These are phyloP conservation scores for Dusona sp. DNA, from an alignment of 2,888 invertebrate genomes.

Conservation along the genomic window DNA sequence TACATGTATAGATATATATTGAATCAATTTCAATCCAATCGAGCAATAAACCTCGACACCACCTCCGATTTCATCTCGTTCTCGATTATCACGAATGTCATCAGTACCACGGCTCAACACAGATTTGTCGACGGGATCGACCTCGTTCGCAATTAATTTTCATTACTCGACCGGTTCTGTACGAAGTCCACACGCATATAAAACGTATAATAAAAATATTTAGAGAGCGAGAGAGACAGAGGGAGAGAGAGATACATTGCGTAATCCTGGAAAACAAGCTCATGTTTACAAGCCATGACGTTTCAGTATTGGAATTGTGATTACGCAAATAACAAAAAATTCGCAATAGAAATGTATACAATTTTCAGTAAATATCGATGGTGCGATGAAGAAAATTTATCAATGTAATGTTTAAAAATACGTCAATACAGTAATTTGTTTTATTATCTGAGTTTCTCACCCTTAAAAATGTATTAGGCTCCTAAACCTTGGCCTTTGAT, in stretches of 20 bases:
- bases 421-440: background rate
- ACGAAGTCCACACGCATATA: conserved; percentile 27
- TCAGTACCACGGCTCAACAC: conserved; percentile 48
- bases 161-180: conserved; percentile 48
- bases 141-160: conserved; percentile 63
- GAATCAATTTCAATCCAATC: conserved; percentile 65
- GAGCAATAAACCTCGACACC: conserved; percentile 62
- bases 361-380: background rate
- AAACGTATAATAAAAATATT: background rate
- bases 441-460: background rate
- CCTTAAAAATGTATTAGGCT: background rate
- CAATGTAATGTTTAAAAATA: background rate
- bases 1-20: conserved; percentile 42
- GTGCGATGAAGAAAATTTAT: background rate
- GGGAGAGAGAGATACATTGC: background rate
- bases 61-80: conserved; percentile 41
- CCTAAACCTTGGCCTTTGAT: background rate
- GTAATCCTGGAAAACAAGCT: background rate
- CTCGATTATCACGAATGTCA: conserved; percentile 65
- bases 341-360: background rate
- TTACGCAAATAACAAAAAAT: background rate
- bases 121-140: conserved; percentile 58
- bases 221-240: background rate
- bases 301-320: background rate
- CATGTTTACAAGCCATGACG: background rate